phyloP scores from a whole-genome alignment of 2,888 invertebrate species.

The Mactromeris polynyma region DNA sequence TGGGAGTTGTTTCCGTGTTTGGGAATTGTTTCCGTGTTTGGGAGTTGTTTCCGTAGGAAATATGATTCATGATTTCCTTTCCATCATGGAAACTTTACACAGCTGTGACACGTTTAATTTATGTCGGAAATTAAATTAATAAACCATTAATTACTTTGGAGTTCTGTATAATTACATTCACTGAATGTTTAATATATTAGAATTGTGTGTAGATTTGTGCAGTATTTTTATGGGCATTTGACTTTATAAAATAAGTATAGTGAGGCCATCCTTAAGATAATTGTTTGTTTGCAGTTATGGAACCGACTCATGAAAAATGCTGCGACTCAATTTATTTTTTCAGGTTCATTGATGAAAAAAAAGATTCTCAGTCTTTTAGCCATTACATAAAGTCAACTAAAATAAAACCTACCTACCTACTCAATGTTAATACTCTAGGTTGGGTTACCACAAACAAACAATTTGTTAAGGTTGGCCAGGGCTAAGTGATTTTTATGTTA shows the following conservation, averaged over 20 bases:
- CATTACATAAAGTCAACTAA: no score
- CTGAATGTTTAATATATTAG: neutral
- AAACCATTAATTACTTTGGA: neutral
- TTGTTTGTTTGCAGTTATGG: no score
- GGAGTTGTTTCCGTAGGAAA: neutral
- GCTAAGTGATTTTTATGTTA: neutral
- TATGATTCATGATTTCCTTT: neutral
- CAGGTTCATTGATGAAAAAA: no score
- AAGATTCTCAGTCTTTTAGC: no score
- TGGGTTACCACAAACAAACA: no score
- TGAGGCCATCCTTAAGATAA: no score
- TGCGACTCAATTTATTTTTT: no score
- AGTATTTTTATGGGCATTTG: neutral
- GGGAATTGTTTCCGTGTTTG: neutral
- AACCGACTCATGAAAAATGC: no score
- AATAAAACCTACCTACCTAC: no score
- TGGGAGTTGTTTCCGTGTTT: neutral
- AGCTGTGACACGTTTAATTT: neutral
- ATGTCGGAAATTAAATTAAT: slow-evolving; percentile 1
- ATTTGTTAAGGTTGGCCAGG: no score
- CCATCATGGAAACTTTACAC: neutral
- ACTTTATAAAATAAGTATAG: neutral
- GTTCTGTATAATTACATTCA: neutral
- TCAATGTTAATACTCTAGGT: no score
- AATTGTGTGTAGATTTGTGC: neutral